Base-by-base conservation (phyloP, 1,140 invertebrate genomes). In the Copidosoma floridanum region DNA sequence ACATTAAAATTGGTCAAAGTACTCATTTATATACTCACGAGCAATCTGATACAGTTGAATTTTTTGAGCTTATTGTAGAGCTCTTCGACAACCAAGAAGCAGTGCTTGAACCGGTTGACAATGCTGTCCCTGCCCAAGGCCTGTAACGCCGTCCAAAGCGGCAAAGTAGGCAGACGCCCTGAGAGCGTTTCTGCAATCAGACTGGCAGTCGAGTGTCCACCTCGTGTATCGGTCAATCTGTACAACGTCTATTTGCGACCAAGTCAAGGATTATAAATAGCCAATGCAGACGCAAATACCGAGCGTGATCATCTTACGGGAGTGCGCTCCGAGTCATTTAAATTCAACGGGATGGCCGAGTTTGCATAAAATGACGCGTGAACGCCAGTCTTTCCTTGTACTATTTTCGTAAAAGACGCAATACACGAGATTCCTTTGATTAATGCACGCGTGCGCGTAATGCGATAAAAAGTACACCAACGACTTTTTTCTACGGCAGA, bases 111-210 rank as follows among this genome's bases (percentile, higher is more conserved):
- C 23, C 88, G 83, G 26, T 84, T 81, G 21, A 88, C 83, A 23
- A 95, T 86, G 1, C 87, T 85, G 64, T 92, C 88, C 48, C 88
- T 85, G n/a, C 93, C 93, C 7, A 87, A 77, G 27, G 83, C 85
- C 68, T 92, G 90, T 27, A 95, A 75, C 20, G 85, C 85, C 3
- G 89, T 86, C 94, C 94, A 96, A 43, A 95, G 72, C 1, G 94
- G 90, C 26, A 96, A 80, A 40, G 90, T 88, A 12, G 87, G 86
- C 14, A 95, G 79, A 54, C 89, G 83, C 56, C 85, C 80, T 0
- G 82, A 82, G n/a, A 84, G 68, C 4, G 84, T 84, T 58, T 85
- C 67, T 60, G 79, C 74, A 81, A 75, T 86, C 55, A 92, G 83
- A 54, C 91, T 90, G 1, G 74, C 68, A n/a, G 79, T 73, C 20